Conservation (phyloP, 2,797 vertebrate genomes). For the Sparidentex hasta region DNA sequence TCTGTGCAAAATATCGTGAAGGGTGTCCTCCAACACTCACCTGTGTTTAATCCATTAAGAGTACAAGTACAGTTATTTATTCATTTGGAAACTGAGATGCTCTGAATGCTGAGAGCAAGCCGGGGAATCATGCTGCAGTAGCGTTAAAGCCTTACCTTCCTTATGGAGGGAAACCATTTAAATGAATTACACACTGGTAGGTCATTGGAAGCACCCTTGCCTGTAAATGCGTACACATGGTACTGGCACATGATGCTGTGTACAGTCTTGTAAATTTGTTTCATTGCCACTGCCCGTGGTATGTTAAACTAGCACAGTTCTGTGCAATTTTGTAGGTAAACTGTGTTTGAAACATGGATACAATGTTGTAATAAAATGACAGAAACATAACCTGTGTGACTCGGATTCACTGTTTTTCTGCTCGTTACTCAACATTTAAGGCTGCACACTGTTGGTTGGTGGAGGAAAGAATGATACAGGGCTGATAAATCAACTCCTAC, state of each 20-base stretch:
- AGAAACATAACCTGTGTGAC: slow-evolving; percentile 23
- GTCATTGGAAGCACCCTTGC: slow-evolving; percentile 27
- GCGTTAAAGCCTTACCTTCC: slow-evolving; percentile 33
- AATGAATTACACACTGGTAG: slow-evolving; percentile 22
- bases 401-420: background rate
- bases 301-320: slow-evolving; percentile 53
- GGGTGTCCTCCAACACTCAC: slow-evolving; percentile 21
- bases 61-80: slow-evolving; percentile 12
- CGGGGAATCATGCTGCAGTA: slow-evolving; percentile 5
- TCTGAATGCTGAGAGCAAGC: background rate
- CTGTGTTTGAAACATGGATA: slow-evolving; percentile 66
- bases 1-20: slow-evolving; percentile 26
- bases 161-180: slow-evolving; percentile 11
- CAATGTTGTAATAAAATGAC: slow-evolving; percentile 75
- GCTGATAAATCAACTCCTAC: no score
- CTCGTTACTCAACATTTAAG: background rate
- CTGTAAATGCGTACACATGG: slow-evolving; percentile 49
- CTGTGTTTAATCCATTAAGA: slow-evolving; percentile 28
- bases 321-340: slow-evolving; percentile 73
- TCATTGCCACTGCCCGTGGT: slow-evolving; percentile 63
- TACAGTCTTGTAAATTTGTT: slow-evolving; percentile 58
- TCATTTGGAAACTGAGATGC: background rate
- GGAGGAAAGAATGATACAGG: background rate
- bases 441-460: background rate
- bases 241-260: slow-evolving; percentile 43